These are phyloP conservation scores for Andrena bicolor DNA, from an alignment of 2,888 invertebrate genomes.

Conservation along the genomic window DNA sequence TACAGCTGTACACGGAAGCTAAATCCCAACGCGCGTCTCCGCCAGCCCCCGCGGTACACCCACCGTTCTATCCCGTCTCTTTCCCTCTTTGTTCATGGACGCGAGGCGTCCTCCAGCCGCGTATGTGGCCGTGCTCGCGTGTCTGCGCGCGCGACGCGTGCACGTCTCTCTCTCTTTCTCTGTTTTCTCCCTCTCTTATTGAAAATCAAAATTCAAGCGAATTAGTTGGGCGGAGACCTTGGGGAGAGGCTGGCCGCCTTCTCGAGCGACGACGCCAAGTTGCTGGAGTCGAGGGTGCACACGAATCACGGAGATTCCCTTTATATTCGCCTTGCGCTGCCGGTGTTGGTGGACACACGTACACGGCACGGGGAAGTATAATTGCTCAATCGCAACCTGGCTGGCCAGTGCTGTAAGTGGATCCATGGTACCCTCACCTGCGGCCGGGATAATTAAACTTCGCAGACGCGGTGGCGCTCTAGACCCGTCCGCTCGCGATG, in stretches of 20 bases:
- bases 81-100: conserved; percentile 26
- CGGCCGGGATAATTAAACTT: conserved; percentile 76
- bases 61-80: conserved; percentile 28
- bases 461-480: conserved; percentile 68
- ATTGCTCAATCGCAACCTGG: conserved; percentile 70
- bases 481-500: conserved; percentile 17
- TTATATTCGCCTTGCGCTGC: not conserved
- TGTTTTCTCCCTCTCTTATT: conserved; percentile 78
- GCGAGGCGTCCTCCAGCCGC: not conserved
- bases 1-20: conserved; percentile 83
- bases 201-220: conserved; percentile 84
- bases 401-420: conserved; percentile 71
- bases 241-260: conserved; percentile 2
- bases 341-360: conserved; percentile 9
- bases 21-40: conserved; percentile 81
- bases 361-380: conserved; percentile 53
- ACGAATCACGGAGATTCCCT: not conserved
- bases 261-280: not conserved
- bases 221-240: conserved; percentile 73
- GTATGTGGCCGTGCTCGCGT: not conserved
- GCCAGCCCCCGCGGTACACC: conserved; percentile 43
- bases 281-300: conserved; percentile 1
- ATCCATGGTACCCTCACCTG: conserved; percentile 67
- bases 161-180: conserved; percentile 17
- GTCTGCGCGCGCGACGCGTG: not conserved